Base-by-base conservation (phyloP, 2,797 vertebrate species). In the Pelodytes ibericus region DNA sequence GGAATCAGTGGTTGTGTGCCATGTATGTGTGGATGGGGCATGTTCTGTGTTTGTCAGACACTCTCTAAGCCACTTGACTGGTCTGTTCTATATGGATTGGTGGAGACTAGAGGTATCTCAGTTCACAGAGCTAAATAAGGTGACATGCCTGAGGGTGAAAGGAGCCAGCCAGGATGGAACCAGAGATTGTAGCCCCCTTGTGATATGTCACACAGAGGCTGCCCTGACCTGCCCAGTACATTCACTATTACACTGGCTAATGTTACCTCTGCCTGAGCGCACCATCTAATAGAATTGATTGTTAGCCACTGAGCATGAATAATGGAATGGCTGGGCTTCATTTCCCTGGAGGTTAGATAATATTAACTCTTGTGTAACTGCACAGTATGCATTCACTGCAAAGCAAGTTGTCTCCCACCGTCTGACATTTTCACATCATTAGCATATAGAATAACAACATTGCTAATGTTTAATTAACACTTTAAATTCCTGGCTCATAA, bases 161-260 rank as follows among this genome's bases (percentile, higher is more conserved):
- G 69, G 75, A 78, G 75, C 75, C 75, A 78, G 75, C 75, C 75
- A 78, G 75, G 69, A 78, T 72, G 75, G 75, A 72, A 78, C 69
- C 75, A 67, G 62, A 53, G 56, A 72, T 78, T 78, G 62, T 58
- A 72, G 53, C 47, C 75, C 69, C 70, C 62, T 72, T 72, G 75
- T 78, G 75, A 78, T 72, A 78, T 78, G 75, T 78, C 69, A 78
- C 75, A 76, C 74, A 72, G 61, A 39, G 41, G 69, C 62, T 72
- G 75, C 66, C 68, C 53, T 72, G 75, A 65, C 75, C 68, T 77
- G 75, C 68, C 60, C 61, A 65, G 49, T 49, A 71, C n/a, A n/a
- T n/a, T n/a, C n/a, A 51, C 58, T 64, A 27, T 33, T 72, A 66
- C 41, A 66, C 11, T 18, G 61, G 2, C 31, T 59, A 16, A 60